These are phyloP conservation scores for Sebastes cheni DNA, from an alignment of 2,797 vertebrate species.

Conservation along the genomic window DNA sequence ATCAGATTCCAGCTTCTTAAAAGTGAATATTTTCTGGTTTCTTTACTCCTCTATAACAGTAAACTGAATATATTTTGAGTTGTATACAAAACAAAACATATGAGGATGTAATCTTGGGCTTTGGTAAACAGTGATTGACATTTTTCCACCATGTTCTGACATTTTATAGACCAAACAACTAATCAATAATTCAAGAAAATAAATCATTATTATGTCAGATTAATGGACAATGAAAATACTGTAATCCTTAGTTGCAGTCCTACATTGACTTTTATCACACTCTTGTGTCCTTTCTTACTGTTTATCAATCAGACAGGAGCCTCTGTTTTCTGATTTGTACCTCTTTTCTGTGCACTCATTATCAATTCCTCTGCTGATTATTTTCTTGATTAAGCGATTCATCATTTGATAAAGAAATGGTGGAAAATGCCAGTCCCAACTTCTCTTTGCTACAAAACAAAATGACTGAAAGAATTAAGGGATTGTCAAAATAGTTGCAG, in stretches of 20 bases:
- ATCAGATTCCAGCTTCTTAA: too few relatives aligned
- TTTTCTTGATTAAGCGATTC: neutral
- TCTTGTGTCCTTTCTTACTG: neutral
- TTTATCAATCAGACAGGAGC: neutral
- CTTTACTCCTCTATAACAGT: too few relatives aligned
- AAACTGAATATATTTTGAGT: too few relatives aligned
- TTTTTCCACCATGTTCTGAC: too few relatives aligned
- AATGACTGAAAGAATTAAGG: neutral
- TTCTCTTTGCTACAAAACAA: neutral
- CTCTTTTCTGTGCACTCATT: neutral
- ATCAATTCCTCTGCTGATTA: neutral
- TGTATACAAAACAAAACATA: too few relatives aligned
- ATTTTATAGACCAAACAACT: too few relatives aligned
- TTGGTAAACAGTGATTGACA: too few relatives aligned
- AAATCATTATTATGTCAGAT: too few relatives aligned
- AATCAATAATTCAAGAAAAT: too few relatives aligned
- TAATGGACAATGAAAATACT: too few relatives aligned
- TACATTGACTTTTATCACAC: neutral
- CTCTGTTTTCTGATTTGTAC: neutral
- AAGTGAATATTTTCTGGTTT: too few relatives aligned
- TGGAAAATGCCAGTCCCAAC: neutral
- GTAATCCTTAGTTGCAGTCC: too few relatives aligned
- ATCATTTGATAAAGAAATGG: neutral
- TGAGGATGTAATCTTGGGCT: accelerated
- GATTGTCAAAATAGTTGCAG: neutral